Base-by-base conservation (phyloP, 2,888 invertebrate species). In the Callosobruchus maculatus region DNA sequence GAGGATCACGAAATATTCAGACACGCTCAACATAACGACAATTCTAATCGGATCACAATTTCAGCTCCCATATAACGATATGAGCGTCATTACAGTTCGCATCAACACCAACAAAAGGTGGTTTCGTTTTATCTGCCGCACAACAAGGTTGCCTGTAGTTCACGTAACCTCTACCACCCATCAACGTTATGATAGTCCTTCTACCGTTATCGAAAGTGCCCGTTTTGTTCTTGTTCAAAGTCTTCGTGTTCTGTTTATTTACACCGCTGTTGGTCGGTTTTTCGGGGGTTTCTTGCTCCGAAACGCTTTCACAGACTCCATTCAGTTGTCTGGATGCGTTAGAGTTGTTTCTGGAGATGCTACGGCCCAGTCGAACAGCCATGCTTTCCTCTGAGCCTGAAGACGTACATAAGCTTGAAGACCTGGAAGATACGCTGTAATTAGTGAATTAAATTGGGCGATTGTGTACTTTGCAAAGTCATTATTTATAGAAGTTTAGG, bases 31-130 rank as follows among this genome's bases (percentile, higher is more conserved):
- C 49, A 49, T 3, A n/a, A n/a, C n/a, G n/a, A n/a, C n/a, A n/a
- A n/a, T 72, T 70, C 74, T 75, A 74, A 75, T 76, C 77, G 78
- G 75, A 88, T 92, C 91, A 93, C 89, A 93, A 91, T 84, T 94
- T 94, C 88, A 93, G 92, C 87, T 97, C 97, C 96, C 97, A 97
- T 71, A 97, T 91, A 77, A 96, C 93, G 82, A 97, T 93, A 87
- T 96, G 95, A 20, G 97, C 96, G 89, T 96, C 95, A 83, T 91
- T 94, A 77, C 93, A 93, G 86, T 95, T 95, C 70, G 93, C 93
- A 76, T 93, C 93, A 71, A 90, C 90, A 68, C 90, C 88, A 70
- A 88, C 87, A 72, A 88, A 87, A 7, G 89, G 88, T 74, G 81
- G 81, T 74, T 84, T 88, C 80, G 81, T 84, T 70, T 70, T 75